These are phyloP conservation scores for Tipula unca DNA, from an alignment of 2,888 invertebrate genomes.

Conservation along the genomic window DNA sequence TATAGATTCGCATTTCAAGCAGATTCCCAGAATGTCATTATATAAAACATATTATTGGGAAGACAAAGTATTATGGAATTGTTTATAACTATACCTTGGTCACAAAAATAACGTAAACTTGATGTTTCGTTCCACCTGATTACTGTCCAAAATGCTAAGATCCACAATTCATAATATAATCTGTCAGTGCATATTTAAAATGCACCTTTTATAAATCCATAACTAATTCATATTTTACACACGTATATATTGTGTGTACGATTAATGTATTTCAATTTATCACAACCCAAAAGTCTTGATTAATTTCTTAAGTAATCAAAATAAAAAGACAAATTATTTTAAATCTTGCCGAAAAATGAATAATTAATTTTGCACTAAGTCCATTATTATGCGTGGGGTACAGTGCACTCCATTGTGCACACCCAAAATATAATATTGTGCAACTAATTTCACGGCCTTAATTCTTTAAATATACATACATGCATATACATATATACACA, in stretches of 20 bases:
- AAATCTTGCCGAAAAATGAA: neutral
- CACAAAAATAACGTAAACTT: too few species aligned
- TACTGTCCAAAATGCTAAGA: neutral
- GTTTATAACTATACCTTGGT: too few species aligned
- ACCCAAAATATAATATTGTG: neutral
- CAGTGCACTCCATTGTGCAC: neutral
- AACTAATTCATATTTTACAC: neutral
- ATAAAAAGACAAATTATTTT: neutral
- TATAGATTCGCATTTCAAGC: too few species aligned
- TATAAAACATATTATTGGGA: too few species aligned
- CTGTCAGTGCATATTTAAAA: neutral
- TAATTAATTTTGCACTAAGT: neutral
- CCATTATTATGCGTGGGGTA: neutral
- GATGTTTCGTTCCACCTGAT: neutral
- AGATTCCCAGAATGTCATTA: too few species aligned
- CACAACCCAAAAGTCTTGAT: neutral
- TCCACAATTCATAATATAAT: neutral
- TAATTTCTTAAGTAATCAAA: neutral
- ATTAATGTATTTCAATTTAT: neutral
- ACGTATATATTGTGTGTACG: neutral
- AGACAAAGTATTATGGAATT: too few species aligned
- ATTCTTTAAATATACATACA: neutral
- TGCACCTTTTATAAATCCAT: neutral
- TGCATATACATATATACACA: neutral
- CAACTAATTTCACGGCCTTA: neutral